A percentile compares a stretch with the other conserved stretches of the same genome.
Evolutionary conservation across 2,797 vertebrate genomes (phyloP).

Genomic region (Semaprochilodus insignis): DNA sequence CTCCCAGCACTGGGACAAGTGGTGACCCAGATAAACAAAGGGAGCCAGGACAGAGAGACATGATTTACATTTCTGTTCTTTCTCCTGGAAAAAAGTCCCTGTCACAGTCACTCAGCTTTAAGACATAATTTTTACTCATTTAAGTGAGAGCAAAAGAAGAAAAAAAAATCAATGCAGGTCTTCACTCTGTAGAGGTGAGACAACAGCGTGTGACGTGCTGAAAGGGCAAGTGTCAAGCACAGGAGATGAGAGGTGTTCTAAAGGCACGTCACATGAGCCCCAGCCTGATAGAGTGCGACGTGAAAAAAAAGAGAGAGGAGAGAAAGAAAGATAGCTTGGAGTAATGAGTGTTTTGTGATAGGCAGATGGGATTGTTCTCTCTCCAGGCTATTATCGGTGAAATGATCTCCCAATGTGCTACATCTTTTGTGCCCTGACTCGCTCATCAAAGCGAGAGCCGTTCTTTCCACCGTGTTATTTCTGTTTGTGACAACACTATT

Average conservation of each 20-base stretch:
- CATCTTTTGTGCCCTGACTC: slow-evolving; percentile 39
- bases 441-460: slow-evolving; percentile 14
- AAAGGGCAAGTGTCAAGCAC: slow-evolving; percentile 27
- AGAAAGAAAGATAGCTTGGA: slow-evolving; percentile 3
- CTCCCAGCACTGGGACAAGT: background rate
- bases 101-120: background rate
- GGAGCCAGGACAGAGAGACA: slow-evolving; percentile 24
- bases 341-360: slow-evolving; percentile 36
- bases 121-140: slow-evolving; percentile 25
- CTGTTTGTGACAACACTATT: slow-evolving; percentile 27
- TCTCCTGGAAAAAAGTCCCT: slow-evolving; percentile 22
- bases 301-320: slow-evolving; percentile 1
- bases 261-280: background rate
- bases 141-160: background rate
- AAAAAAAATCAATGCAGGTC: slow-evolving; percentile 6
- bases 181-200: background rate
- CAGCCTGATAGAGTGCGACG: slow-evolving; percentile 12
- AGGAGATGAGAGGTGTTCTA: slow-evolving; percentile 14
- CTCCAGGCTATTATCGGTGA: slow-evolving; percentile 37
- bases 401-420: slow-evolving; percentile 41
- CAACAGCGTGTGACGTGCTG: background rate
- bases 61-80: slow-evolving; percentile 37
- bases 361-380: slow-evolving; percentile 40
- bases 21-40: slow-evolving; percentile 20
- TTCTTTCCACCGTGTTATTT: slow-evolving; percentile 24